These are phyloP conservation scores for Zenarchopterus dispar DNA, from an alignment of 2,797 vertebrate genomes.

Conservation along the genomic window DNA sequence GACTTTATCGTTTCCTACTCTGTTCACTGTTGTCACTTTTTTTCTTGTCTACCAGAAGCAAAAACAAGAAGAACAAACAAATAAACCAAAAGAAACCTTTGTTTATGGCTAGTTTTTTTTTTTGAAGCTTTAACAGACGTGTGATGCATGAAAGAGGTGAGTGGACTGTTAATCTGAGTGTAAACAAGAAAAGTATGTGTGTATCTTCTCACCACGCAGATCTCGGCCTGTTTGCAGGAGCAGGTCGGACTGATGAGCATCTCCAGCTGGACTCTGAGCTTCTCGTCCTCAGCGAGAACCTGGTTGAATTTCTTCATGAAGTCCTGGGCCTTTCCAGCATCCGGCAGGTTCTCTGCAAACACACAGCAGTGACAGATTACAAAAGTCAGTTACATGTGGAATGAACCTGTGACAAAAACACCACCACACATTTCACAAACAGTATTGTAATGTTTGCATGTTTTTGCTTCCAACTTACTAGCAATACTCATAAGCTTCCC, in stretches of 20 bases:
- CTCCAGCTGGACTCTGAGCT: slow-evolving; percentile 92
- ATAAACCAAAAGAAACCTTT: too few species aligned
- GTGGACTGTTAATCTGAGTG: background rate
- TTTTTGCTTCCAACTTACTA: slow-evolving; percentile 85
- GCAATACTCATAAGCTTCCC: slow-evolving; percentile 97
- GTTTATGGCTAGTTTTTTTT: too few species aligned
- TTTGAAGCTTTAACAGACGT: background rate
- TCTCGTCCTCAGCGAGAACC: slow-evolving; percentile 97
- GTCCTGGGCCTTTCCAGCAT: slow-evolving; percentile 98
- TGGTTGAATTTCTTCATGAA: slow-evolving; percentile 99
- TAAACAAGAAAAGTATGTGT: background rate
- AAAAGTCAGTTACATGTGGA: background rate
- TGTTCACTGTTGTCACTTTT: too few species aligned
- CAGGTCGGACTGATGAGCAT: slow-evolving; percentile 95
- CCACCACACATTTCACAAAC: background rate
- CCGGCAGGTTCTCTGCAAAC: slow-evolving; percentile 92
- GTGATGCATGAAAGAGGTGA: background rate
- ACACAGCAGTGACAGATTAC: slow-evolving; percentile 34
- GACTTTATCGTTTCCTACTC: too few species aligned
- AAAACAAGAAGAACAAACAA: too few species aligned
- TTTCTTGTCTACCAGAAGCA: too few species aligned
- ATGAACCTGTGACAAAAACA: background rate
- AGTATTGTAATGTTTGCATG: background rate
- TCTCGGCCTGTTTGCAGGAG: slow-evolving; percentile 97
- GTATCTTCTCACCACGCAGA: slow-evolving; percentile 93